Conservation (phyloP, 2,113 vertebrate species). For the Tetrax tetrax region DNA sequence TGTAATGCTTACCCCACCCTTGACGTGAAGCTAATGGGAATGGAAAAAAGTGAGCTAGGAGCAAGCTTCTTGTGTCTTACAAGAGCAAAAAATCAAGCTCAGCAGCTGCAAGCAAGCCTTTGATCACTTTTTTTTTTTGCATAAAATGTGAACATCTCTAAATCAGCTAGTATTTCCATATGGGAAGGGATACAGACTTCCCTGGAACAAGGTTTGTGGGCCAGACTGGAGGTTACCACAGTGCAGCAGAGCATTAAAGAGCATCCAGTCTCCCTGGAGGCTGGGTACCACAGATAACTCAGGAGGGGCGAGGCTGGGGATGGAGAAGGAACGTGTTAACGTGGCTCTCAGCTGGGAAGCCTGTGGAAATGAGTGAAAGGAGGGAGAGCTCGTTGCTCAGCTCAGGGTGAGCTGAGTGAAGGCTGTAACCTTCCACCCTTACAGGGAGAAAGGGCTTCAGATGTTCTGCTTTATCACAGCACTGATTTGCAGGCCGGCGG, state of each 20-base stretch:
- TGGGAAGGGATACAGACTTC: background rate
- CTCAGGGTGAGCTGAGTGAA: background rate
- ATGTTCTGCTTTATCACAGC: background rate
- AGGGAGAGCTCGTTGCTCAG: background rate
- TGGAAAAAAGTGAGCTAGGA: background rate
- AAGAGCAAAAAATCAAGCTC: background rate
- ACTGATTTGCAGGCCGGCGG: background rate
- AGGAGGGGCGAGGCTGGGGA: background rate
- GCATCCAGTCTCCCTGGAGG: background rate
- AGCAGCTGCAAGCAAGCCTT: background rate
- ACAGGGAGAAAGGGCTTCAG: background rate
- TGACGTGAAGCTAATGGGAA: slow-evolving; percentile 35
- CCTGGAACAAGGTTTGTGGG: background rate
- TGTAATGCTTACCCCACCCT: slow-evolving; percentile 16
- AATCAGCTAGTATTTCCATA: background rate
- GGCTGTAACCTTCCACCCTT: background rate
- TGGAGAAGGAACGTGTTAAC: rapidly evolving
- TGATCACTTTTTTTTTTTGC: background rate
- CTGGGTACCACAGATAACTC: background rate
- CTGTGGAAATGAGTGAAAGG: background rate
- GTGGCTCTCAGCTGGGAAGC: background rate
- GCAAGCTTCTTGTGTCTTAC: background rate
- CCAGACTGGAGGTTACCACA: background rate
- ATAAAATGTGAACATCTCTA: background rate
- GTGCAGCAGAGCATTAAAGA: background rate